phyloP scores from a whole-genome alignment of 2,888 invertebrate genomes.

The Cancer borealis region DNA sequence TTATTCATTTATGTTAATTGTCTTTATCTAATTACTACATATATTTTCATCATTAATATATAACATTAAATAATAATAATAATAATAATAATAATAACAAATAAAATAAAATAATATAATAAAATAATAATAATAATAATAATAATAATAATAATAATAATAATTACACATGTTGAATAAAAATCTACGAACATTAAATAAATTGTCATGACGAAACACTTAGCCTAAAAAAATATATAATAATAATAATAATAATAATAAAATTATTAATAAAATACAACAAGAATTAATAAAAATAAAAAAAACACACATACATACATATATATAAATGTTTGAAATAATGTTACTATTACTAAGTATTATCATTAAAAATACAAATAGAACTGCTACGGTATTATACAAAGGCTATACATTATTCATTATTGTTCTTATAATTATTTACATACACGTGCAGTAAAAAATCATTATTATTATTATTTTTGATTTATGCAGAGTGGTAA shows the following conservation, averaged over 20 bases:
- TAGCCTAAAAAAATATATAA: not conserved
- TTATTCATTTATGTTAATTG: too few relatives aligned
- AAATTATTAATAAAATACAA: not conserved
- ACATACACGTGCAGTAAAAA: not conserved
- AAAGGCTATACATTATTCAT: conserved; percentile 14
- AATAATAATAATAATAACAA: too few relatives aligned
- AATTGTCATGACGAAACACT: too few relatives aligned
- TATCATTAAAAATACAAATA: not conserved
- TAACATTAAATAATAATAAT: too few relatives aligned
- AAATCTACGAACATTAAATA: too few relatives aligned
- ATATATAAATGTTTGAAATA: not conserved
- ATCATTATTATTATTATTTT: too few relatives aligned
- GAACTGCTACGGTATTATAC: not conserved
- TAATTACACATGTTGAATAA: not conserved
- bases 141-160: not conserved
- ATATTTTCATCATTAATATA: too few relatives aligned
- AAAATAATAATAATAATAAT: too few relatives aligned
- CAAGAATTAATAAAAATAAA: not conserved
- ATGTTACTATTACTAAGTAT: too few relatives aligned
- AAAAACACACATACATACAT: not conserved
- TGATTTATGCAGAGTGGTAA: too few relatives aligned
- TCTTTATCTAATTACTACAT: too few relatives aligned
- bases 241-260: not conserved
- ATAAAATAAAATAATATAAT: too few relatives aligned
- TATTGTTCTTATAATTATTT: not conserved